Evolutionary conservation across 2,113 vertebrate genomes (phyloP), one percentile per base, ranked within the genome.

Genomic region (Malaclemys terrapin): DNA sequence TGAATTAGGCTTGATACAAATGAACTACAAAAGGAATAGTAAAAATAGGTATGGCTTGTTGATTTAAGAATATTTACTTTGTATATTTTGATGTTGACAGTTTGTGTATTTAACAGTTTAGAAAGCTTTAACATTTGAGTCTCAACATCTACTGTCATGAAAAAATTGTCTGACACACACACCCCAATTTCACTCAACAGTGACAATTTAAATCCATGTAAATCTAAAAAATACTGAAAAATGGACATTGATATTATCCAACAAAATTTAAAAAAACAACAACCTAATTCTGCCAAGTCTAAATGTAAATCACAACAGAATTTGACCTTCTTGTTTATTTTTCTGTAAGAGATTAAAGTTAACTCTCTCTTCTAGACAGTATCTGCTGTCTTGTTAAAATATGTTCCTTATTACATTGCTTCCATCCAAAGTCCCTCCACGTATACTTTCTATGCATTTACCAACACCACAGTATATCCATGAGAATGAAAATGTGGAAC

Each of bases 381-480:
- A 2, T 45, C 75, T 27, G 24, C 27, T 69, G 79, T 81, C 75
- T 83, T n/a, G 82, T 5, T 87, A 79, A 93, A 87, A 88, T 89
- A 45, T 8, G 72, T 95, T 50, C 12, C n/a, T 57, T 72, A 89
- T 47, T 10, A 62, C 82, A 91, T 80, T 80, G 2, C 57, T 88
- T 91, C 22, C 57, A 0, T 94, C 89, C 91, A 87, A 1, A 91
- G 86, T 31, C 12, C 20, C 29, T 3, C 8, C 85, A 17, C 45
- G 3, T 87, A 91, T 83, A 29, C 82, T 89, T 50, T 5, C 38
- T 82, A 53, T 19, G 47, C 85, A 75, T 85, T 92, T 93, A 75
- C 92, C 75, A 94, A 81, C 53, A 89, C 82, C 94, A 29, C 29
- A 92, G 72, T 59, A 80, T 47, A 50, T 53, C 57, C 91, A 69